Evolutionary conservation across 1,140 invertebrate genomes (phyloP).

Genomic region (Lordiphosa mommai): DNA sequence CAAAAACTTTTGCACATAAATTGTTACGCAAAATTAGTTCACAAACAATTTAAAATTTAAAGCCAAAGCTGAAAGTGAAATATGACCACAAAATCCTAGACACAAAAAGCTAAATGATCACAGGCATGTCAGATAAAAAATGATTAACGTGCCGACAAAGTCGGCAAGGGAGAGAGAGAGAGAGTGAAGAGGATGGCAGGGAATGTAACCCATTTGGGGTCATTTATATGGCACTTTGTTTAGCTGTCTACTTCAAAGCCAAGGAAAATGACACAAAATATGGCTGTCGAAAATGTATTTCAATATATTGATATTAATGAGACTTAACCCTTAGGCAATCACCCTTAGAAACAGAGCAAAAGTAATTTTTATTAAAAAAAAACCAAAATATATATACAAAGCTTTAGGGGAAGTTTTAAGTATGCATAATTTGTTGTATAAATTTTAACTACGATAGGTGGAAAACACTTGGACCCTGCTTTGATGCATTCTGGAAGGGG

Average conservation of each 20-base stretch:
- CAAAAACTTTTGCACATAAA: slow-evolving; percentile 60
- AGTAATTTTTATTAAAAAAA: background rate
- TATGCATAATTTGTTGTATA: too few relatives aligned
- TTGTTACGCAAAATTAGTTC: slow-evolving; percentile 59
- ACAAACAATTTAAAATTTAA: slow-evolving; percentile 40
- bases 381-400: too few relatives aligned
- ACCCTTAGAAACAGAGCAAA: background rate
- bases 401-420: too few relatives aligned
- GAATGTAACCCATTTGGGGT: slow-evolving; percentile 35
- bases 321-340: slow-evolving; percentile 3
- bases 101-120: slow-evolving; percentile 73
- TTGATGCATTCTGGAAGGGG: too few relatives aligned
- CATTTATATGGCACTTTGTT: slow-evolving; percentile 46
- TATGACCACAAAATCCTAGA: slow-evolving; percentile 37
- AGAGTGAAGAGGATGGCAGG: background rate
- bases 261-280: slow-evolving; percentile 7
- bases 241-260: background rate
- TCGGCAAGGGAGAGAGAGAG: background rate
- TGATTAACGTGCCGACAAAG: slow-evolving; percentile 56
- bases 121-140: slow-evolving; percentile 74
- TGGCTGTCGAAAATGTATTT: slow-evolving; percentile 15
- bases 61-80: slow-evolving; percentile 54
- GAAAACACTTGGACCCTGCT: too few relatives aligned
- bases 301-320: slow-evolving; percentile 50
- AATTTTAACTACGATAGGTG: too few relatives aligned